A percentile compares a stretch with the other conserved stretches of the same genome.
These are phyloP conservation scores for Hapalemur alaotrensis DNA, from an alignment of 2,797 vertebrate species.

Conservation along the genomic window DNA sequence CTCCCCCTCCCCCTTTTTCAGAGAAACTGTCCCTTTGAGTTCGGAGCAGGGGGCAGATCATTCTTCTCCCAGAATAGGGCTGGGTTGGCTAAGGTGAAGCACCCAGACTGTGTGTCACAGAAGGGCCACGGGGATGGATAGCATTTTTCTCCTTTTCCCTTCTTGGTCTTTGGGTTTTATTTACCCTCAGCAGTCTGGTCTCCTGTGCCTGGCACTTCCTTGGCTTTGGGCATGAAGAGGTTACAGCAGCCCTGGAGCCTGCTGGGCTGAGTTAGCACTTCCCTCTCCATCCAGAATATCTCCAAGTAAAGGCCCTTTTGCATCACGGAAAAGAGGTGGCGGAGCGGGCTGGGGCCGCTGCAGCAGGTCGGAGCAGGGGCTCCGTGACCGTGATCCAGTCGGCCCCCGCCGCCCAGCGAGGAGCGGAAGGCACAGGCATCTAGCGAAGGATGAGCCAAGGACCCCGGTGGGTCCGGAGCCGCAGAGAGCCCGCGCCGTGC, in stretches of 20 bases:
- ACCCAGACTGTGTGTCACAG: accelerated
- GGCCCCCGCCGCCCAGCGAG: slow-evolving; percentile 36
- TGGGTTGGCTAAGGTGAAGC: not conserved
- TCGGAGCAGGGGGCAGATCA: not conserved
- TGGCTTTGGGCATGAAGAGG: slow-evolving; percentile 59
- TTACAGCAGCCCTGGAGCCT: slow-evolving; percentile 62
- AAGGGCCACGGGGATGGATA: accelerated
- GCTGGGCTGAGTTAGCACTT: slow-evolving; percentile 62
- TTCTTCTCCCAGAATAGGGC: not conserved
- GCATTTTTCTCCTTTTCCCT: too few species aligned
- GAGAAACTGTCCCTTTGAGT: not conserved
- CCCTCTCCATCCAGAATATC: slow-evolving; percentile 65
- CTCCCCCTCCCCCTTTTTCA: accelerated
- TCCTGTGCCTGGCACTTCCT: not conserved
- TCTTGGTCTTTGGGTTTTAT: not conserved
- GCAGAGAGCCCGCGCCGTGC: not conserved
- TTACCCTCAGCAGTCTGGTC: not conserved
- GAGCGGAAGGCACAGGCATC: not conserved
- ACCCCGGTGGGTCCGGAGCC: not conserved
- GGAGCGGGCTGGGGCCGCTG: not conserved
- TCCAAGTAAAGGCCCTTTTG: slow-evolving; percentile 54
- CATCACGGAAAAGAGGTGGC: slow-evolving; percentile 22
- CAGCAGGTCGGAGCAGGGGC: slow-evolving; percentile 1
- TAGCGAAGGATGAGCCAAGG: not conserved
- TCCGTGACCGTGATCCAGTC: not conserved